Evolutionary conservation across 2,888 invertebrate genomes (phyloP).

Genomic region (Lasius platythorax): DNA sequence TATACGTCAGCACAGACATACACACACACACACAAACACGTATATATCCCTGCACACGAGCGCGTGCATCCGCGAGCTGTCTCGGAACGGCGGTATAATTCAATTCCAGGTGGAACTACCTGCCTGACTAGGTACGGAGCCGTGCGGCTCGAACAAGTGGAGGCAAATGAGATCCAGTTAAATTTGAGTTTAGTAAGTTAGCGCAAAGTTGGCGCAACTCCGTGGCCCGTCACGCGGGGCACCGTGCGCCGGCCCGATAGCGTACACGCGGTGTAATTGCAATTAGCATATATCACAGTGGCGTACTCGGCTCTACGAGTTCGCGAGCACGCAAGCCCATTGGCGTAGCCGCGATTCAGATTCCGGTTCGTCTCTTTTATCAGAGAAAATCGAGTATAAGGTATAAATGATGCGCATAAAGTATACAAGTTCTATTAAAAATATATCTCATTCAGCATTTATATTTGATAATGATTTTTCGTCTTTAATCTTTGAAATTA

Average conservation of each 20-base stretch:
- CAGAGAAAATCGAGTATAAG: not conserved
- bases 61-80: conserved; percentile 28
- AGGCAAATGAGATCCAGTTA: conserved; percentile 77
- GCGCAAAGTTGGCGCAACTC: conserved; percentile 78
- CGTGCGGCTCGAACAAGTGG: conserved; percentile 71
- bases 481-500: not conserved
- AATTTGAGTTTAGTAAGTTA: conserved; percentile 81
- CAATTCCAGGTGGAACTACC: conserved; percentile 66
- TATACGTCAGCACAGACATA: not conserved
- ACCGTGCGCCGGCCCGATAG: conserved; percentile 71
- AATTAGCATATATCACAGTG: conserved; percentile 84
- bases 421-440: not conserved
- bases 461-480: not conserved
- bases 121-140: conserved; percentile 44
- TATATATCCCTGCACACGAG: not conserved
- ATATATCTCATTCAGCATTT: not conserved
- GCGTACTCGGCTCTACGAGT: conserved; percentile 67
- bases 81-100: conserved; percentile 66
- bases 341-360: conserved; percentile 64
- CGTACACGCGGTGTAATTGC: conserved; percentile 83
- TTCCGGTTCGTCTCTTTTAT: not conserved
- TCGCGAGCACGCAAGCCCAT: conserved; percentile 77
- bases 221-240: conserved; percentile 70
- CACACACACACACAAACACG: not conserved
- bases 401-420: not conserved